Conservation (phyloP, 2,113 vertebrate genomes). For the Leucosticte australis region DNA sequence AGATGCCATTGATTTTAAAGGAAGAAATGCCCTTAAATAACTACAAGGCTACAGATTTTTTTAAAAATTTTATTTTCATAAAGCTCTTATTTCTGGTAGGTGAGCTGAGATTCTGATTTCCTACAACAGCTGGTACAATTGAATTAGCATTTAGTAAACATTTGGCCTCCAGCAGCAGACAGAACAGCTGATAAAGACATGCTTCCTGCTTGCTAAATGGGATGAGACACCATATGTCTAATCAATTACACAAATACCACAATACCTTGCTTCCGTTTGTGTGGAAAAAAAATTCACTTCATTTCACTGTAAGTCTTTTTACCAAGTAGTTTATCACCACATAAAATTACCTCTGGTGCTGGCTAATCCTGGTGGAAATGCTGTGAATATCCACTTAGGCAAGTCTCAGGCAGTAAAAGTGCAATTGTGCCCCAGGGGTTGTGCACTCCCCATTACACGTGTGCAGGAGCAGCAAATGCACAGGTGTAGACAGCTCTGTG, state of each 20-base stretch:
- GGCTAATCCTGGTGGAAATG: background rate
- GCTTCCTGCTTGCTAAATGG: background rate
- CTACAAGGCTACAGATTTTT: background rate
- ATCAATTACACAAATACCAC: background rate
- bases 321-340: background rate
- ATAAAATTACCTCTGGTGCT: background rate
- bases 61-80: background rate
- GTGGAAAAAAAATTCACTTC: background rate
- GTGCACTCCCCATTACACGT: background rate
- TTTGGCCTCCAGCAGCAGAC: background rate
- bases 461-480: background rate
- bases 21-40: background rate
- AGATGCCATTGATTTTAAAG: background rate
- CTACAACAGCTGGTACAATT: background rate
- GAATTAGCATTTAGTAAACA: background rate
- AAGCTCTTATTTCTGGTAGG: background rate
- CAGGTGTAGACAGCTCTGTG: fast-evolving
- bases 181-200: background rate
- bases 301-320: background rate
- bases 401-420: background rate
- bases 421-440: background rate
- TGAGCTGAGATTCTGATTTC: background rate
- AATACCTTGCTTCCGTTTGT: background rate
- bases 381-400: background rate
- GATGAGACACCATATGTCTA: background rate